A percentile compares a stretch with the other conserved stretches of the same genome.
phyloP scores from a whole-genome alignment of 2,888 invertebrate genomes.

The Drosophila ezoana region DNA sequence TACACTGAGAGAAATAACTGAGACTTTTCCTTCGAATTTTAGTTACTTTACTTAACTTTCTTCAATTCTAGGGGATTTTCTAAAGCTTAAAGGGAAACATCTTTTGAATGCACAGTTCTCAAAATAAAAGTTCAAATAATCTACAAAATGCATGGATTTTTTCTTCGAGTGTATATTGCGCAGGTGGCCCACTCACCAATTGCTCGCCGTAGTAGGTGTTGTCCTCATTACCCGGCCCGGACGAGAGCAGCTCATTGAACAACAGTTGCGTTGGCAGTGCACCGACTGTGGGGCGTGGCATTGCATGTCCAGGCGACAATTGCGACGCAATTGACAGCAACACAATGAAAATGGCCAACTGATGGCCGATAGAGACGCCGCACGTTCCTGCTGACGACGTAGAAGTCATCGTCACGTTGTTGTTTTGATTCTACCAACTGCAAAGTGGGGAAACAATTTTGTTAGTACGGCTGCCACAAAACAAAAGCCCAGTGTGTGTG shows the following conservation, averaged over 20 bases:
- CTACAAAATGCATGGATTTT: background rate
- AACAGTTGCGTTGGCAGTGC: slow-evolving; percentile 56
- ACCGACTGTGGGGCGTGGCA: slow-evolving; percentile 49
- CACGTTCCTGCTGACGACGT: slow-evolving; percentile 47
- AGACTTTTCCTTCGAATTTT: no score
- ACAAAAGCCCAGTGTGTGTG: background rate
- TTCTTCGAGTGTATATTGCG: background rate
- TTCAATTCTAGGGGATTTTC: no score
- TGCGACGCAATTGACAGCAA: slow-evolving; percentile 65
- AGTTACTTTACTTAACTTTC: no score
- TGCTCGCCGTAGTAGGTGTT: slow-evolving; percentile 54
- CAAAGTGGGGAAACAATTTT: slow-evolving; percentile 18
- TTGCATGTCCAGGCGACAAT: slow-evolving; percentile 58
- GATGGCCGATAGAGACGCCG: slow-evolving; percentile 55
- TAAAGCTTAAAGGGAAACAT: background rate
- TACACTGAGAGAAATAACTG: no score
- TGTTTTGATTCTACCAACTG: slow-evolving; percentile 30
- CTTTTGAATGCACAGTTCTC: no score
- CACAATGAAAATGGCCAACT: slow-evolving; percentile 64
- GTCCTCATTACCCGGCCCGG: slow-evolving; percentile 56
- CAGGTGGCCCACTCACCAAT: slow-evolving; percentile 45
- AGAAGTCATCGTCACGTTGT: slow-evolving; percentile 45
- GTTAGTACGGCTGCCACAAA: slow-evolving; percentile 7
- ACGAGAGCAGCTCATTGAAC: slow-evolving; percentile 62
- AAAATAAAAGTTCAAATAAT: no score